These are phyloP conservation scores for Calonectris borealis DNA, from an alignment of 2,113 vertebrate genomes.

Conservation along the genomic window DNA sequence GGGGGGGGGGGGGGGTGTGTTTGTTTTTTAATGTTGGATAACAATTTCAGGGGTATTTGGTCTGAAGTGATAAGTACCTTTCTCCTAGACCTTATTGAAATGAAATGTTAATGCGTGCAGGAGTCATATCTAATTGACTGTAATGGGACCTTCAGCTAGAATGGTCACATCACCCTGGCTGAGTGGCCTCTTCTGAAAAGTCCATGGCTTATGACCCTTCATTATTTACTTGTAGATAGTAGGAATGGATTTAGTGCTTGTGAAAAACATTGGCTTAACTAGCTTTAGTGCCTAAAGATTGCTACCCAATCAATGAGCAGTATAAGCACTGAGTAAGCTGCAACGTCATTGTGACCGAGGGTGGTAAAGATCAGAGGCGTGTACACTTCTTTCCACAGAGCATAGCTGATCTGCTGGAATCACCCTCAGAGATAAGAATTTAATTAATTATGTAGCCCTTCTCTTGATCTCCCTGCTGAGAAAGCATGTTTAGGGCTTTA, in stretches of 20 bases:
- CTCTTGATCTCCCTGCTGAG: neutral
- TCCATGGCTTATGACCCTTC: neutral
- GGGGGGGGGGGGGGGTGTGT: neutral
- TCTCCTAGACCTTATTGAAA: neutral
- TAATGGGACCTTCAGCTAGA: neutral
- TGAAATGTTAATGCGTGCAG: neutral
- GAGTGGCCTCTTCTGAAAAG: neutral
- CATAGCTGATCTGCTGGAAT: neutral
- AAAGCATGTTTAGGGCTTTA: neutral
- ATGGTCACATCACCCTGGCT: neutral
- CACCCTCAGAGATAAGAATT: neutral
- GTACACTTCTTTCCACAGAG: neutral
- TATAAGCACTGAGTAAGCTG: neutral
- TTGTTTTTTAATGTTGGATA: neutral
- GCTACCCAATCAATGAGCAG: neutral
- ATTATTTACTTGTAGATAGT: neutral
- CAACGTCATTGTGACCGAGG: neutral
- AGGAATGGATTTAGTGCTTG: neutral
- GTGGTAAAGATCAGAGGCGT: neutral
- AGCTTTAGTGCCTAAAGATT: neutral
- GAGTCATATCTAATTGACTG: neutral
- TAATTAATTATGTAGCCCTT: neutral
- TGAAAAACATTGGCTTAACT: neutral
- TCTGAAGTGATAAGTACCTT: neutral
- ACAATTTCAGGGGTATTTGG: neutral